These are phyloP conservation scores for Drosophila kepulauana DNA, from an alignment of 1,140 invertebrate species.

Conservation along the genomic window DNA sequence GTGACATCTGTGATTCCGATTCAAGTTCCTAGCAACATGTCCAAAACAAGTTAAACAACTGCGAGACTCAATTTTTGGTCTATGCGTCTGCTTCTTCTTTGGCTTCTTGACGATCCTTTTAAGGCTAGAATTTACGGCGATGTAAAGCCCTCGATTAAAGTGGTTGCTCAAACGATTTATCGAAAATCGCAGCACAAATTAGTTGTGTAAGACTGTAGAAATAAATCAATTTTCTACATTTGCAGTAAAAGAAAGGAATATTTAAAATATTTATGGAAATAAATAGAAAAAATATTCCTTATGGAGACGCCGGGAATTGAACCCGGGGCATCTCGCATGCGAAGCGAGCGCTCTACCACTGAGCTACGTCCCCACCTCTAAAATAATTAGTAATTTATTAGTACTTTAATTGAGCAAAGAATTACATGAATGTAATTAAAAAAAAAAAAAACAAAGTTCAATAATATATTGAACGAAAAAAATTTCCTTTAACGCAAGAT, in stretches of 20 bases:
- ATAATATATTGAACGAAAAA: not conserved
- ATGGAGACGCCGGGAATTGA: conserved; percentile 93
- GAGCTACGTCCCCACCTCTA: conserved; percentile 86
- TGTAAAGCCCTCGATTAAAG: not conserved
- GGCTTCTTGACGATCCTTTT: conserved; percentile 1
- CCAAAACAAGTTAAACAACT: conserved; percentile 10
- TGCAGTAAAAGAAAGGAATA: not conserved
- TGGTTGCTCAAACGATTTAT: not conserved
- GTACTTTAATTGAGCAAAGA: not conserved
- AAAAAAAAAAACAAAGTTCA: not conserved
- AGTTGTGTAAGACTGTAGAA: not conserved
- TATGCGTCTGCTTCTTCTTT: conserved; percentile 4
- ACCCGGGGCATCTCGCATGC: conserved; percentile 96
- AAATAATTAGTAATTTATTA: not conserved
- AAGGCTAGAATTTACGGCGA: not conserved
- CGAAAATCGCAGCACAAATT: not conserved
- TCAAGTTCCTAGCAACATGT: not conserved
- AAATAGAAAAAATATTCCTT: not conserved
- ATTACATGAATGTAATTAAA: not conserved
- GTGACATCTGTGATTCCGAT: conserved; percentile 33
- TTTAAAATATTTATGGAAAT: not conserved
- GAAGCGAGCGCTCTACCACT: conserved; percentile 96
- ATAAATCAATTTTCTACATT: not conserved
- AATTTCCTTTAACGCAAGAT: not conserved
- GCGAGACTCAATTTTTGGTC: not conserved